A percentile compares a stretch with the other conserved stretches of the same genome.
Conservation (phyloP, 2,888 invertebrate genomes). For the Portevinia maculata region DNA sequence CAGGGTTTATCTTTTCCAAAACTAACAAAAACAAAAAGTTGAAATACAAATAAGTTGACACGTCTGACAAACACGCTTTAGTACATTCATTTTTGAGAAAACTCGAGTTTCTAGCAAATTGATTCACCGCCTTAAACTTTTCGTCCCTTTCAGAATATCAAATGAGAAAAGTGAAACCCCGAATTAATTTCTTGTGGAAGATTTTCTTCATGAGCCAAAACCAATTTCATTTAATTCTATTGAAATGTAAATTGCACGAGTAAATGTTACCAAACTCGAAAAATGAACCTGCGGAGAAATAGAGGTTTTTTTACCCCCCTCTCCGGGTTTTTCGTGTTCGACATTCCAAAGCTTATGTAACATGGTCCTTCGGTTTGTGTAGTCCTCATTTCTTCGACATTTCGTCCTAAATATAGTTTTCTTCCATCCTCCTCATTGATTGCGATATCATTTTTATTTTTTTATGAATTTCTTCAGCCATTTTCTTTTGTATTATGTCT, state of each 20-base stretch:
- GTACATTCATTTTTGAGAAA: background rate
- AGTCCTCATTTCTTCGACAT: background rate
- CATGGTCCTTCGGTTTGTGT: background rate
- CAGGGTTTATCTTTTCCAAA: too few relatives aligned
- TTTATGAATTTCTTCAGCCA: conserved; percentile 19
- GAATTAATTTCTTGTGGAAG: conserved; percentile 10
- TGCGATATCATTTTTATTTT: conserved; percentile 18
- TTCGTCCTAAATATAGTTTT: conserved; percentile 2
- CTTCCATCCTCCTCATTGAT: conserved; percentile 12
- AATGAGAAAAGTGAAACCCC: background rate
- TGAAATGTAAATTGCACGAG: conserved; percentile 41
- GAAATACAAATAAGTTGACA: too few relatives aligned
- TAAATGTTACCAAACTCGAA: conserved; percentile 15
- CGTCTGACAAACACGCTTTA: too few relatives aligned
- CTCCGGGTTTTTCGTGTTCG: background rate
- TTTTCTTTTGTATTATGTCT: background rate
- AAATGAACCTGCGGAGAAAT: background rate
- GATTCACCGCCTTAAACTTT: background rate
- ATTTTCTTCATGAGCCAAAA: background rate
- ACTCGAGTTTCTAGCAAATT: background rate
- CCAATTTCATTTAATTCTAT: conserved; percentile 38
- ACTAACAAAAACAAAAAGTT: too few relatives aligned
- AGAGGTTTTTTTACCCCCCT: background rate
- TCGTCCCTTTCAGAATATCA: background rate
- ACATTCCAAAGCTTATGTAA: conserved; percentile 23